Base-by-base conservation (phyloP, 2,888 invertebrate genomes). In the Piscicola geometra region DNA sequence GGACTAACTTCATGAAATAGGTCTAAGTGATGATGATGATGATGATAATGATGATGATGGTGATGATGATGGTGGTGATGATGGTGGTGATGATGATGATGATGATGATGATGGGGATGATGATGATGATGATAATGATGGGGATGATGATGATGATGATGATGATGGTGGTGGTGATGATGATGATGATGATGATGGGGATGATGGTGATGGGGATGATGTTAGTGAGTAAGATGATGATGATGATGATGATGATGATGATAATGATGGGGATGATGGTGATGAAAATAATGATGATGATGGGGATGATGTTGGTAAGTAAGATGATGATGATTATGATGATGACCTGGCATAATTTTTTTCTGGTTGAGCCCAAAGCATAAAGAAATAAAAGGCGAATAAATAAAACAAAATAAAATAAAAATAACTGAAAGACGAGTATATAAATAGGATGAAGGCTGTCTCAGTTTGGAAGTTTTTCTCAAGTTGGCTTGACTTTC, bases 231-330 rank as follows among this genome's bases (percentile, higher is more conserved):
- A 74, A 2, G 67, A 68, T 66, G 74, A 33, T 69, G 68, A 33
- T 67, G 36, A 74, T 74, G 74, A 1, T 69, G 75, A 33, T 68
- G 75, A 21, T 75, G 75, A 25, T 32, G 30, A 15, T 56, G 33
- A 5, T 75, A 28, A 28, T 75, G 50, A 33, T 69, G 76, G 76
- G 66, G 32, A 75, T 77, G 66, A 77, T 77, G 35, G 67, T 94
- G 78, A 89, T 92, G 64, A 89, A 91, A 79, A 94, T 93, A 86
- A 90, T 93, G 76, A 92, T 92, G 84, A 92, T 92, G 81, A 86
- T 92, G n/a, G 79, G 93, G 94, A 86, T 89, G 25, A 33, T 68
- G 32, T 21, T 73, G 77, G 41, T 72, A 77, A 3, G 67, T 36
- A 21, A 67, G 30, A 52, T 71, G 71, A 41, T 71, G 71, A 12